Percentiles rank a stretch among this genome's conserved stretches.
Evolutionary conservation across 2,888 invertebrate genomes (phyloP).

Genomic region (Schizaphis graminum): DNA sequence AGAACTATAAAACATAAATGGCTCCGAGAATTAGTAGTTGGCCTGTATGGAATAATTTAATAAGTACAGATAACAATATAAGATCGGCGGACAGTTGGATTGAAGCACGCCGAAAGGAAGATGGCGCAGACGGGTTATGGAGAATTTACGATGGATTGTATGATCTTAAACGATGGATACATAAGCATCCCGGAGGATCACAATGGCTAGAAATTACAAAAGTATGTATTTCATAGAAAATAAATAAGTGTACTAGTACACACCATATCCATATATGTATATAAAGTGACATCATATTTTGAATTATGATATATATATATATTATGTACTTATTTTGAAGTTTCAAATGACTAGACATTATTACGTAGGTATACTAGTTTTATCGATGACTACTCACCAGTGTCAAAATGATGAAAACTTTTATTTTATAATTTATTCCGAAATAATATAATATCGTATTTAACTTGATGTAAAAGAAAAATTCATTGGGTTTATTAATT

Average conservation of each 20-base stretch:
- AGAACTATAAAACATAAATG: conserved; percentile 36
- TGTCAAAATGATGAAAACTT: neutral
- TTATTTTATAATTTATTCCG: neutral
- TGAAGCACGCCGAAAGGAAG: conserved; percentile 77
- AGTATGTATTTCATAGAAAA: conserved; percentile 67
- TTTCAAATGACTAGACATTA: neutral
- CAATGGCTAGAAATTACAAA: conserved; percentile 77
- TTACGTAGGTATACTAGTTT: neutral
- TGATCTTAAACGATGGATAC: conserved; percentile 84
- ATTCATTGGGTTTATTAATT: neutral
- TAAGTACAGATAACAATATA: conserved; percentile 71
- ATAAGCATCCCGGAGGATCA: conserved; percentile 87
- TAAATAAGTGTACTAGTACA: neutral
- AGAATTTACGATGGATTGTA: conserved; percentile 83
- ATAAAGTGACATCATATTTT: neutral
- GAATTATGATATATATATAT: too few species aligned
- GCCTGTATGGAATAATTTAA: conserved; percentile 73
- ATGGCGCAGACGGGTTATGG: conserved; percentile 84
- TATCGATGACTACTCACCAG: neutral
- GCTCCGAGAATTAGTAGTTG: conserved; percentile 72
- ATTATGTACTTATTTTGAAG: neutral
- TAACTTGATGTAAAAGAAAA: neutral
- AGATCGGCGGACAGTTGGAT: conserved; percentile 76
- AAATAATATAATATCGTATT: neutral
- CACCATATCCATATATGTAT: neutral